phyloP scores from a whole-genome alignment of 2,113 vertebrate species.

The Oryzias curvinotus region DNA sequence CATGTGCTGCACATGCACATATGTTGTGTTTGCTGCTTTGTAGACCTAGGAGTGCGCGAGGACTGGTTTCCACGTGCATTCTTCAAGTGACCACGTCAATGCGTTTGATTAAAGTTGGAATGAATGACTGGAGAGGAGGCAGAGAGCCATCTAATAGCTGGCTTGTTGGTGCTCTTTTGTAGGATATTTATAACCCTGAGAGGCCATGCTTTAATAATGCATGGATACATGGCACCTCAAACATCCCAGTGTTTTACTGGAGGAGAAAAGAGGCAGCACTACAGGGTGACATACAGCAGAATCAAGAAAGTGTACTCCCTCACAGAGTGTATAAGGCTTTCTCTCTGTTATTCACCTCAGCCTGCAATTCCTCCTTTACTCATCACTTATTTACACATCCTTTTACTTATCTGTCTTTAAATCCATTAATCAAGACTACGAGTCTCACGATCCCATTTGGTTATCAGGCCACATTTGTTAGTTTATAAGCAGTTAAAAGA shows the following conservation, averaged over 20 bases:
- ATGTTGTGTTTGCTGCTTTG: not conserved
- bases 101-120: constrained; percentile 19
- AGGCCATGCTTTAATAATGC: constrained; percentile 65
- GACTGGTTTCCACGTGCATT: not conserved
- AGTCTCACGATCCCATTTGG: constrained; percentile 19
- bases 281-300: constrained; percentile 23
- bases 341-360: constrained; percentile 27
- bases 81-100: not conserved
- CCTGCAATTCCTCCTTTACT: constrained; percentile 41
- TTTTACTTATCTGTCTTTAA: constrained; percentile 16
- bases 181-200: constrained; percentile 71
- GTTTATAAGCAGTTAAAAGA: not conserved
- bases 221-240: constrained; percentile 70
- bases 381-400: constrained; percentile 48
- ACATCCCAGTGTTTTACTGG: constrained; percentile 61
- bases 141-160: constrained; percentile 23
- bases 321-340: constrained; percentile 13
- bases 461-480: constrained; percentile 16
- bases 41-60: not conserved
- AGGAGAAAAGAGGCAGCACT: constrained; percentile 29
- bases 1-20: constrained; percentile 14
- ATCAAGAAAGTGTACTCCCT: constrained; percentile 21
- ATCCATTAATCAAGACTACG: constrained; percentile 1
- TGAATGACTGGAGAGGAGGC: constrained; percentile 13
- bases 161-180: constrained; percentile 45